Conservation (phyloP, 2,888 invertebrate genomes). For the Mimachlamys varia region DNA sequence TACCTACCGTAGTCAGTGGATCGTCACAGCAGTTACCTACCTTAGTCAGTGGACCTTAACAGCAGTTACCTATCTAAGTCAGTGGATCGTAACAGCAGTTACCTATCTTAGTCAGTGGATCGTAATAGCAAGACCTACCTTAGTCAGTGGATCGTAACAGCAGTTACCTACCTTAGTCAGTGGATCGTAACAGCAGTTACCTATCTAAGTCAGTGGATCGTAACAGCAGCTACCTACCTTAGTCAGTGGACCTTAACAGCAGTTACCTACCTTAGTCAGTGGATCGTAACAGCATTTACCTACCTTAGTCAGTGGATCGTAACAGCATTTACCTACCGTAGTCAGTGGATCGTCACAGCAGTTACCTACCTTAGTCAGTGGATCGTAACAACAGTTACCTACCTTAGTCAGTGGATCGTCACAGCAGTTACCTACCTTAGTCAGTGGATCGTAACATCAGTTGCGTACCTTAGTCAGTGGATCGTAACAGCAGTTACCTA, state of each 20-base stretch:
- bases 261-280: no score
- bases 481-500: background rate
- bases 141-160: no score
- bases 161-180: background rate
- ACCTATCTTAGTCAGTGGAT: background rate
- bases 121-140: no score
- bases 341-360: background rate
- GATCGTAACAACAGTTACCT: no score
- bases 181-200: no score
- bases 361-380: background rate
- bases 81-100: background rate
- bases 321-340: no score
- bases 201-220: no score
- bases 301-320: background rate
- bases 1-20: no score
- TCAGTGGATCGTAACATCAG: background rate
- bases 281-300: background rate
- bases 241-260: background rate
- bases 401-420: no score
- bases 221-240: background rate
- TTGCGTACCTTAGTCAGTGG: no score
- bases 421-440: background rate
- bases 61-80: no score
- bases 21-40: background rate
- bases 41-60: background rate